Base-by-base conservation (phyloP, 2,888 invertebrate species). In the Tridacna crocea region DNA sequence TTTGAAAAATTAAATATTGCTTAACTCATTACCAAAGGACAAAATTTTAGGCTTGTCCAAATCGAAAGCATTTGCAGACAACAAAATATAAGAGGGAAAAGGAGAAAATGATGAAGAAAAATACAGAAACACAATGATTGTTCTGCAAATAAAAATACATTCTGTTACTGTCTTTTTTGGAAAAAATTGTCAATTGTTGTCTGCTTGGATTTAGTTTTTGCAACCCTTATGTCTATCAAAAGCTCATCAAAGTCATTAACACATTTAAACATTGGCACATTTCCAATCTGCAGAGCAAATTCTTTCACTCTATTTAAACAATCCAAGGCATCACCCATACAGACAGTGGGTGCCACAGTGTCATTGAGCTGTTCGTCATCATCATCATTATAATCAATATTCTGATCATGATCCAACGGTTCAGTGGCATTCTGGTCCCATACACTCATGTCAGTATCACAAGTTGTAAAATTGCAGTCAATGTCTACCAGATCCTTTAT, bases 401-500 rank as follows among this genome's bases (percentile, higher is more conserved):
- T 12, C 22, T 36, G 22, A 19, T 22, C 10, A 27, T 65, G 12
- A 22, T 47, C n/a, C 48, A 79, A 0, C 17, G 68, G 46, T 17
- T 68, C 68, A n/a, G 47, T 12, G n/a, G 79, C 79, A 13, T 58
- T 60, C 26, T 51, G 27, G 27, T 75, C 75, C 75, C 79, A 79
- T 17, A 70, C 72, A 51, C n/a, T 75, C 60, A 79, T 68, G 70
- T 27, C 48, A 27, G 36, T 75, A 26, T 75, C 79, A 70, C 79
- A 79, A 15, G 79, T 79, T 11, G 48, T 36, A 48, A 79, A 70
- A 6, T 60, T 24, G 11, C 13, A 15, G 26, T 80, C 79, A 15
- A 80, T 75, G 22, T 26, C 46, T 17, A 55, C 46, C 10, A 76
- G 12, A n/a, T 75, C 72, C 13, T n/a, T 22, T 17, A 72, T 17